Base-by-base conservation (phyloP, 2,797 vertebrate species). In the Gallinago nigripennis region DNA sequence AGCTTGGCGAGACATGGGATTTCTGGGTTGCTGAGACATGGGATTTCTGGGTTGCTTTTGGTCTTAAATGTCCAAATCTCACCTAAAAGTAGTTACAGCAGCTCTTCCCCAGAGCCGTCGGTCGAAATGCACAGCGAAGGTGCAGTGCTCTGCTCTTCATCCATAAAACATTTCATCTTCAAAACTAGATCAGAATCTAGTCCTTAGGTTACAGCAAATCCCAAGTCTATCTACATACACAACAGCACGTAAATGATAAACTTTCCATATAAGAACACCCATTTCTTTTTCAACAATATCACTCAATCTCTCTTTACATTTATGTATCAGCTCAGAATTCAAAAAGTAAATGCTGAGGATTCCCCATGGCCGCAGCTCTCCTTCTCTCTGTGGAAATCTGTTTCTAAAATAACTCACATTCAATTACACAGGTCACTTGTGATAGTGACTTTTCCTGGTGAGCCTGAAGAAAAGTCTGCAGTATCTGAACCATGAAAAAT, bases 381-480 rank as follows among this genome's bases (percentile, higher is more conserved):
- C 77, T 88, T 69, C 39, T 11, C 82, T 70, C 82, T n/a, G 71
- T 30, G 77, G 94, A 95, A 95, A 92, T 88, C 66, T 86, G n/a
- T 81, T 95, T 91, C 94, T 88, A 73, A 92, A 96, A 94, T 88
- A 94, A 92, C 91, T 97, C 95, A 84, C 73, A 91, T 94, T 91
- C 91, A 94, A 92, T 96, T 96, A 95, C 77, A 88, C 91, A 96
- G 95, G 91, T 94, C 94, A 95, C 82, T 96, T 88, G 92, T 94
- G 94, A 96, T 50, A 60, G 89, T 54, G 90, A 72, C 92, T 94
- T 94, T 79, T 94, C 87, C 90, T 88, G 64, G 90, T 92, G 77
- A 88, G 86, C 91, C 82, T 79, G 85, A 91, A 95, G 76, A 89
- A 83, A 95, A 90, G 86, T 64, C 87, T 94, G 87, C 63, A 82